Conservation (phyloP, 2,797 vertebrate species). For the Serranus cabrilla region DNA sequence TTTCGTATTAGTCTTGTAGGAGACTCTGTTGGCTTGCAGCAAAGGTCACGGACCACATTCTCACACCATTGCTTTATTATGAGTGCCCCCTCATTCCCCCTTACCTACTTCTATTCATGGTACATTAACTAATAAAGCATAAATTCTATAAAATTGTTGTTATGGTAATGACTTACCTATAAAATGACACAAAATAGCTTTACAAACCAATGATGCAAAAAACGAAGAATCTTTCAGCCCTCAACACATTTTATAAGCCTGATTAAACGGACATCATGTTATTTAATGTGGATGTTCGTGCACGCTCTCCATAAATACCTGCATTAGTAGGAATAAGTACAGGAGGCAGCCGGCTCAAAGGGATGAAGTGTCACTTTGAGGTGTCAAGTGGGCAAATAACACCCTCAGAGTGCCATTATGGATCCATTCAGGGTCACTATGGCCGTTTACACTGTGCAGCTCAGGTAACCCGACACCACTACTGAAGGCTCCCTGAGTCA, state of each 20-base stretch:
- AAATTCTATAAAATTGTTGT: slow-evolving; percentile 24
- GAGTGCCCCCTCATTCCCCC: background rate
- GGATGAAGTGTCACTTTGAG: slow-evolving; percentile 51
- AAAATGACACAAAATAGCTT: slow-evolving; percentile 33
- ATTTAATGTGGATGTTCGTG: slow-evolving; percentile 31
- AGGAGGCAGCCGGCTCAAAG: slow-evolving; percentile 33
- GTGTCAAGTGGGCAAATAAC: slow-evolving; percentile 73
- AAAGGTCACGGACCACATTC: slow-evolving; percentile 7
- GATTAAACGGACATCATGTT: slow-evolving; percentile 30
- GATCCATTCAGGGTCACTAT: slow-evolving; percentile 70
- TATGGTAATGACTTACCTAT: slow-evolving; percentile 33
- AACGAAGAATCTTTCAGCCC: slow-evolving; percentile 13
- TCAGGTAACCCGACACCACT: slow-evolving; percentile 69
- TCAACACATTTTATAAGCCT: slow-evolving; percentile 23
- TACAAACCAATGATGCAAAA: slow-evolving; percentile 31
- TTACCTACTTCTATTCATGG: slow-evolving; percentile 3
- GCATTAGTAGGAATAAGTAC: slow-evolving; percentile 38
- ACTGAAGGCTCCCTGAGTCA: slow-evolving; percentile 80
- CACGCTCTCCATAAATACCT: slow-evolving; percentile 53
- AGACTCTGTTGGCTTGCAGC: slow-evolving; percentile 3
- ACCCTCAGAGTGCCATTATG: slow-evolving; percentile 65
- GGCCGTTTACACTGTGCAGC: slow-evolving; percentile 61
- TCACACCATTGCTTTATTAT: background rate
- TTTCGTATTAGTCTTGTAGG: background rate
- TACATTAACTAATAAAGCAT: slow-evolving; percentile 43